These are phyloP conservation scores for Sebastes matsubarae DNA, from an alignment of 2,797 vertebrate genomes.

Conservation along the genomic window DNA sequence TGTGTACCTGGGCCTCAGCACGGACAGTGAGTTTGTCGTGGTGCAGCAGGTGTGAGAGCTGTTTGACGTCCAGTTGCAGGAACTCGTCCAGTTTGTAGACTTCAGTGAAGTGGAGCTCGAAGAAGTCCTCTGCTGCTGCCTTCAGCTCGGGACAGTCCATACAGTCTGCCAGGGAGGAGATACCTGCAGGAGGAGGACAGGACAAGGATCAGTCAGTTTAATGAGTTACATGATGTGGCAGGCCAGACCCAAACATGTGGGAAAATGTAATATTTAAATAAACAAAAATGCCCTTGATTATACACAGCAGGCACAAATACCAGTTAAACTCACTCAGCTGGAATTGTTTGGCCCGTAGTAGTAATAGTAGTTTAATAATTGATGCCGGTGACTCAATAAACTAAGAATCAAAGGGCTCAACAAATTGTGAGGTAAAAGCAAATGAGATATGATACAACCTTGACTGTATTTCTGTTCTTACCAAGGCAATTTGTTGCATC, in stretches of 20 bases:
- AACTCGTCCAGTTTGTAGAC: slow-evolving; percentile 98
- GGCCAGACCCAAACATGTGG: not conserved
- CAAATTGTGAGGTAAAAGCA: not conserved
- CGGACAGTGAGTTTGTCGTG: slow-evolving; percentile 95
- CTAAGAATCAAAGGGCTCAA: not conserved
- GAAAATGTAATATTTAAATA: not conserved
- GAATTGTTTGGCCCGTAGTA: not conserved
- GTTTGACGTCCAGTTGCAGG: slow-evolving; percentile 92
- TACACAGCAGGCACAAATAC: not conserved
- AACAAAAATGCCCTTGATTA: not conserved
- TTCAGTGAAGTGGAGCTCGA: slow-evolving; percentile 97
- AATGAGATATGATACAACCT: not conserved
- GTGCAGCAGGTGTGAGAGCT: slow-evolving; percentile 93
- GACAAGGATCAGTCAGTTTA: not conserved
- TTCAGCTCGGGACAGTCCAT: slow-evolving; percentile 96
- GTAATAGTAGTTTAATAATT: not conserved
- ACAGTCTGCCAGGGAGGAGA: slow-evolving; percentile 95
- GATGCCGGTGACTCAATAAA: not conserved
- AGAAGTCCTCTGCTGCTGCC: slow-evolving; percentile 93
- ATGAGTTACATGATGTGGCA: not conserved
- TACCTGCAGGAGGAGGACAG: slow-evolving; percentile 79
- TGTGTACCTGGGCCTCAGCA: slow-evolving; percentile 95
- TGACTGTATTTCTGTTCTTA: slow-evolving; percentile 70
- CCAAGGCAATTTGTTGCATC: slow-evolving; percentile 97
- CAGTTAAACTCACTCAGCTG: not conserved